Base-by-base conservation (phyloP, 2,113 vertebrate genomes). In the Guaruba guarouba region DNA sequence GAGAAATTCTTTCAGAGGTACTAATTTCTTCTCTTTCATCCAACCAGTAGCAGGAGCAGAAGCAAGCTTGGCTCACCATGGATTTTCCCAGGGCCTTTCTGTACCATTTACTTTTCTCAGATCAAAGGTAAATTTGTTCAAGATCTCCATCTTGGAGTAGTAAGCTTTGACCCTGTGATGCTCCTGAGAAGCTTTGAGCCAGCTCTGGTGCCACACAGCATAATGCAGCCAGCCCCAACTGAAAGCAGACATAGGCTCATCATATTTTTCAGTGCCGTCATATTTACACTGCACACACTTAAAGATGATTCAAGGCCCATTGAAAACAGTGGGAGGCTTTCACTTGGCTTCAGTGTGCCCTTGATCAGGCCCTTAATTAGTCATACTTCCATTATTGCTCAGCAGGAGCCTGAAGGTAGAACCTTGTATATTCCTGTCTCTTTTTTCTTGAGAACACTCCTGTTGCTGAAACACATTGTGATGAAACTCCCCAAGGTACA, bases 361-460 rank as follows among this genome's bases (percentile, higher is more conserved):
- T 94, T 84, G 80, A 96, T 97, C 93, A 91, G 33, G 22, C 33
- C 57, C 57, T 59, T 35, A 35, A 35, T 59, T 94, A 95, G 84
- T 85, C 89, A 46, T 23, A 68, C 48, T 91, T 92, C 81, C 94
- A 95, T 94, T 95, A 95, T n/a, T 82, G 74, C 94, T 80, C 93
- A 82, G 91, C 74, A 82, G 93, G 95, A 61, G 37, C 51, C 74
- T 69, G 67, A 92, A 91, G 93, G 89, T 87, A 94, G 44, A 95
- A 73, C 70, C 62, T 79, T 91, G 63, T 27, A 57, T 23, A n/a
- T 49, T 92, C 12, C 74, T 80, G 19, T 11, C 33, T 64, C 43
- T 63, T 81, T 86, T 73, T 81, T 59, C n/a, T 68, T 51, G 48
- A 68, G 43, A 92, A 92, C 35, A 39, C 43, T 89, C 62, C 22